Evolutionary conservation across 2,113 vertebrate genomes (phyloP).

Genomic region (Porphyrio hochstetteri): DNA sequence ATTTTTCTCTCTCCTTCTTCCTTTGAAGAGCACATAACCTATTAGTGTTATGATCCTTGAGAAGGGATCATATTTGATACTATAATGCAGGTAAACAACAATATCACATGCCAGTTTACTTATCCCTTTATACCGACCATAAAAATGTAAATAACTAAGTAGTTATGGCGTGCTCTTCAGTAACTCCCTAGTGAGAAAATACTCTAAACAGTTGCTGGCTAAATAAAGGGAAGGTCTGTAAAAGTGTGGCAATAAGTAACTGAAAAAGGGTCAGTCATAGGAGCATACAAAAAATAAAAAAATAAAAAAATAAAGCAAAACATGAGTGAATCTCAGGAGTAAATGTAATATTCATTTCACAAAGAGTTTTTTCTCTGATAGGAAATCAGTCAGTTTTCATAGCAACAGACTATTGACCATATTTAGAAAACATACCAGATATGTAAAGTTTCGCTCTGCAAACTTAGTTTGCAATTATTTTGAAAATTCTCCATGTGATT

Average conservation of each 20-base stretch:
- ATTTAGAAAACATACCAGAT: neutral
- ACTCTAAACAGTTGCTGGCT: neutral
- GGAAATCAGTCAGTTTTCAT: neutral
- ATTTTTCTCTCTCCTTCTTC: neutral
- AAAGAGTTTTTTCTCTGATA: neutral
- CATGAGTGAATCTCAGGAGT: neutral
- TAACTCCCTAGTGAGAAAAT: neutral
- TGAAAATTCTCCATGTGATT: neutral
- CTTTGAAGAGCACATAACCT: fast-evolving
- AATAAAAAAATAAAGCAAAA: neutral
- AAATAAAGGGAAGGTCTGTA: neutral
- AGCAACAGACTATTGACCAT: neutral
- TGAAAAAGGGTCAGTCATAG: neutral
- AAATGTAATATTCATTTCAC: neutral
- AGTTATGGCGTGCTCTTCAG: neutral
- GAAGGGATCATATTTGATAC: neutral
- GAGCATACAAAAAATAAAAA: neutral
- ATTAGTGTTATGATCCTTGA: neutral
- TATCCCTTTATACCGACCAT: neutral
- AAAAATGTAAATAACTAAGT: neutral
- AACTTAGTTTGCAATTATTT: neutral
- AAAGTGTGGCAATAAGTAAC: neutral
- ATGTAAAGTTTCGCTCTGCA: neutral
- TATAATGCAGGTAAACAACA: neutral
- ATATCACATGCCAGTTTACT: neutral